Evolutionary conservation across 1,140 invertebrate species (phyloP), one percentile per base, ranked within the genome.

Genomic region (Akabosia matsudoensis): DNA sequence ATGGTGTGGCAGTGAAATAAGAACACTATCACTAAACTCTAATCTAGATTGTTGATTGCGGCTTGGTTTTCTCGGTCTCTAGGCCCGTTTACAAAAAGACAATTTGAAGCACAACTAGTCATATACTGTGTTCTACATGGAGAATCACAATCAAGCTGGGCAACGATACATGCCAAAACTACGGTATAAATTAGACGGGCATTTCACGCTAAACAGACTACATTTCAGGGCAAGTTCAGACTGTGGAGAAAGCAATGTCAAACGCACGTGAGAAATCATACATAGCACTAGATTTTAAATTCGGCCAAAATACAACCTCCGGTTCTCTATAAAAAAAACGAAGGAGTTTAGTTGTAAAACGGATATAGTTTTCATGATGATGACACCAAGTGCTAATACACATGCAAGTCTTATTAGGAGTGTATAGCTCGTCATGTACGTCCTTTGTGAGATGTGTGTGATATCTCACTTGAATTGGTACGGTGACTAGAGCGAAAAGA

Each of bases 191-290:
- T n/a, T n/a, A n/a, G n/a, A n/a, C n/a, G n/a, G n/a, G 37, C 37
- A 10, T 45, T 45, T 45, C 18, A 7, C 37, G 7, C 37, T 18
- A 45, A 18, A 45, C 18, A 45, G 37, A 45, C 37, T 7, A 45
- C 37, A 45, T 45, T 7, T 7, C 7, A 18, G 18, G 18, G 37
- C 7, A 18, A 45, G 24, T 16, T 24, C 7, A 22, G 54, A 61
- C 3, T 10, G 24, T 7, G 54, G 24, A 24, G 54, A 61, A 22
- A 61, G 54, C 13, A 61, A 61, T 74, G 77, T 79, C 77, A 79
- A 74, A 71, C 54, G 77, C 77, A 79, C 77, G 77, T 79, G 77
- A 79, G 77, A 74, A 79, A 74, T 79, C 77, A 79, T 79, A 75
- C 77, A 75, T 72, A 78, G 75, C 51, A 70, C 52, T 70, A 61